phyloP scores from a whole-genome alignment of 2,797 vertebrate species.

The Buceros bicornis region DNA sequence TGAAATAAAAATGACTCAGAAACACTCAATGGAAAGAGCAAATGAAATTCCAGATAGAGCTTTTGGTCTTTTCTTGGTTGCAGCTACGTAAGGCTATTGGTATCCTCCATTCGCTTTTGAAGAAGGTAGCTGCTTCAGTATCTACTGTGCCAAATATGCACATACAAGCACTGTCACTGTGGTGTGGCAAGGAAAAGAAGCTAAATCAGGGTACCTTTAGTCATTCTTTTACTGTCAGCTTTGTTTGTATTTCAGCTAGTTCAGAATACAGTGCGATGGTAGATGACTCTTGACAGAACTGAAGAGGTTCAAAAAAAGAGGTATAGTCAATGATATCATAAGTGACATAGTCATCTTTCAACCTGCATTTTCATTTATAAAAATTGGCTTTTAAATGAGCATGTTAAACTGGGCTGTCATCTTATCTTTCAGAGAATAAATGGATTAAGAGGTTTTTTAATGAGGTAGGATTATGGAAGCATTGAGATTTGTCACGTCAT shows the following conservation, averaged over 20 bases:
- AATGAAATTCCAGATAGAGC: neutral
- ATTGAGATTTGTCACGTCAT: neutral
- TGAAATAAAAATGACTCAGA: neutral
- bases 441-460: neutral
- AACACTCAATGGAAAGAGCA: neutral
- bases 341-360: too few relatives aligned
- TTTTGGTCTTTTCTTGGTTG: fast-evolving
- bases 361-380: neutral
- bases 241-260: neutral
- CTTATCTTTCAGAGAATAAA: neutral
- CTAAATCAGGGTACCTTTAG: neutral
- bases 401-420: neutral
- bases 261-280: neutral
- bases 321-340: too few relatives aligned
- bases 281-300: neutral
- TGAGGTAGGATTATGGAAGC: neutral
- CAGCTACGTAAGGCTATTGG: neutral
- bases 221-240: neutral
- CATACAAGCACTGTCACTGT: neutral
- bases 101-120: neutral
- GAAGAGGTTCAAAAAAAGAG: neutral
- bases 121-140: neutral
- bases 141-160: neutral
- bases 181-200: neutral
- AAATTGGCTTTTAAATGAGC: neutral